A percentile compares a stretch with the other conserved stretches of the same genome.
Conservation (phyloP, 2,797 vertebrate species). For the Melanogrammus aeglefinus region DNA sequence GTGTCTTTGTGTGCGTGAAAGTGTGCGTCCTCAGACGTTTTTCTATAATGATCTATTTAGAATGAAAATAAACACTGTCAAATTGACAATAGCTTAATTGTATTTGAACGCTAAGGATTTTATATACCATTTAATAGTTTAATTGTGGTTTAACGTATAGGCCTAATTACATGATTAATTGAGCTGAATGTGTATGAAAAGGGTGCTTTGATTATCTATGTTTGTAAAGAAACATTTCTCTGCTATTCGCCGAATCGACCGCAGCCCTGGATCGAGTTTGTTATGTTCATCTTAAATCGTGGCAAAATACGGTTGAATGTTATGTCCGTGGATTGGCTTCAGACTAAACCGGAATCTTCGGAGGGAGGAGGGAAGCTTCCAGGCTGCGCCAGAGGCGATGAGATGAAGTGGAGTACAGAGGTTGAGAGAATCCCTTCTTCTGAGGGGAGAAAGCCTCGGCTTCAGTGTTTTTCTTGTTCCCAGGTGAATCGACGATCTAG, state of each 20-base stretch:
- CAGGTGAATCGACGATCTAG: slow-evolving; percentile 52
- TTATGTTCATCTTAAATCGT: too few relatives aligned
- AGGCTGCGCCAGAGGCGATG: slow-evolving; percentile 9
- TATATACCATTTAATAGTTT: not conserved
- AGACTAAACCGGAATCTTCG: too few relatives aligned
- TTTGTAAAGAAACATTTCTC: slow-evolving; percentile 22
- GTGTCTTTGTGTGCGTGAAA: not conserved
- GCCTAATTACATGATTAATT: not conserved
- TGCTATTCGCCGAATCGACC: slow-evolving; percentile 9
- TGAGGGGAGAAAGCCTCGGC: slow-evolving; percentile 22
- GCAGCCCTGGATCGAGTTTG: too few relatives aligned
- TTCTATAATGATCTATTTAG: not conserved
- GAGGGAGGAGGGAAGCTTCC: too few relatives aligned
- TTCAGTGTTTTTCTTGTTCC: slow-evolving; percentile 41
- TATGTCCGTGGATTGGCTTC: too few relatives aligned
- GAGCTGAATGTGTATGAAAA: not conserved
- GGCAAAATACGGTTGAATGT: too few relatives aligned
- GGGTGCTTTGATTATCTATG: not conserved
- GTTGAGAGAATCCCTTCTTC: slow-evolving; percentile 4
- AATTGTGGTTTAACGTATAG: not conserved
- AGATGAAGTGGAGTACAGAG: slow-evolving; percentile 31
- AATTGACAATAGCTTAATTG: not conserved
- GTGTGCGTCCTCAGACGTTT: not conserved
- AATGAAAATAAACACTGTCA: not conserved
- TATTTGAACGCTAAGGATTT: not conserved